Evolutionary conservation across 2,888 invertebrate genomes (phyloP).

Genomic region (Drosophila conformis): DNA sequence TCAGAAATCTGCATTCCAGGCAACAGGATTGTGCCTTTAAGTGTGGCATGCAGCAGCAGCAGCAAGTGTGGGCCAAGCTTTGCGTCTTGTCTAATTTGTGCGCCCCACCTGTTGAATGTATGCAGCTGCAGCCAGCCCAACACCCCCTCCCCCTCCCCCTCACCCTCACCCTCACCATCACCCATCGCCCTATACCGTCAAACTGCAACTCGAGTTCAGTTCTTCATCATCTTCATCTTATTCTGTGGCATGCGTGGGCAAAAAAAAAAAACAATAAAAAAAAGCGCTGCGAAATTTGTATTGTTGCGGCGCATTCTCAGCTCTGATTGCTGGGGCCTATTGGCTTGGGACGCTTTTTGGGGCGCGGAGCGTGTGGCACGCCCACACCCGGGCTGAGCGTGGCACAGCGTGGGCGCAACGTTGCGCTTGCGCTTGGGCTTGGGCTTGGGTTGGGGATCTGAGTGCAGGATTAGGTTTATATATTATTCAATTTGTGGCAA

Average conservation of each 20-base stretch:
- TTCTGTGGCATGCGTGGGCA: conserved; percentile 48
- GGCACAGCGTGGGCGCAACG: conserved; percentile 58
- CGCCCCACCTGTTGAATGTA: conserved; percentile 57
- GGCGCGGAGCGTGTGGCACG: conserved; percentile 33
- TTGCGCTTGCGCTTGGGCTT: not conserved
- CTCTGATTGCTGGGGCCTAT: conserved; percentile 7
- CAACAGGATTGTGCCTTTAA: conserved; percentile 65
- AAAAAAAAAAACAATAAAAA: not conserved
- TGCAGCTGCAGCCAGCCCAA: conserved; percentile 21
- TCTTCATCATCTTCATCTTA: not conserved
- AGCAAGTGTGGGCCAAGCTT: conserved; percentile 29
- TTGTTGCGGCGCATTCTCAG: conserved; percentile 17
- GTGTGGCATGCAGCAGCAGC: conserved; percentile 23
- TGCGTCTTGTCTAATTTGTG: conserved; percentile 25
- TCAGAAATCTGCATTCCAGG: conserved; percentile 72
- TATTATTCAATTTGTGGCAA: conserved; percentile 58
- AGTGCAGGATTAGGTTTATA: conserved; percentile 56
- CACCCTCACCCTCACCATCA: not conserved
- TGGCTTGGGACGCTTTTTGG: conserved; percentile 5
- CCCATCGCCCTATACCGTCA: not conserved
- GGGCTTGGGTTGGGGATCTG: not conserved
- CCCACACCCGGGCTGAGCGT: conserved; percentile 11
- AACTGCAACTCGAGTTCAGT: conserved; percentile 1
- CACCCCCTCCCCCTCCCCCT: not conserved
- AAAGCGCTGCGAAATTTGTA: conserved; percentile 14